Base-by-base conservation (phyloP, 2,113 vertebrate genomes). In the Cygnus buccinator region DNA sequence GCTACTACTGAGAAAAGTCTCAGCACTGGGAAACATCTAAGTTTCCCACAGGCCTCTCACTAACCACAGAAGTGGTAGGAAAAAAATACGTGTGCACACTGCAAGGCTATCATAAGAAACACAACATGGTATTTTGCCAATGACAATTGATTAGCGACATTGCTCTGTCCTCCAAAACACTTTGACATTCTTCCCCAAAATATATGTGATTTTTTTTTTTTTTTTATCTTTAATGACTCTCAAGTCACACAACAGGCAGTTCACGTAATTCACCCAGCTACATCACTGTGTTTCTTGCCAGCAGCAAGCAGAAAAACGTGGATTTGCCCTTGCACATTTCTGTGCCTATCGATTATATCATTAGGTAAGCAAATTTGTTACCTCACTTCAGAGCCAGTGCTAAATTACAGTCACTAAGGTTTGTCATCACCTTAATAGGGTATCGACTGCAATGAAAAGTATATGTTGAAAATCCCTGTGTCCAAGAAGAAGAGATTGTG, bases 311-410 rank as follows among this genome's bases (percentile, higher is more conserved):
- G 66, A 59, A 82, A 93, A 84, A 70, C 59, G 81, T 35, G 41
- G 55, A 10, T 58, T 78, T 90, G 26, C 66, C 85, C 90, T 96
- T 93, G 93, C 66, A 77, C 82, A n/a, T 58, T 59, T 55, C 71
- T 55, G 17, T 85, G 61, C 78, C 87, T 97, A 95, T 93, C 16
- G 92, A 94, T 96, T 97, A 93, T 93, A 81, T 72, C 77, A 96
- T 98, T 97, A 96, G 94, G 95, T 91, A 96, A 96, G 94, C 88
- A 97, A 85, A 96, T 90, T 94, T 79, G 90, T 77, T 96, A 87
- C 82, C 94, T 93, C 94, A 59, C 87, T 89, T 91, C 97, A 95
- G 95, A 74, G 84, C 90, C 18, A 22, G 86, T 76, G 65, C 84
- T 92, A 63, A 93, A 95, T 97, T 94, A 93, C 50, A 86, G 86